Conservation (phyloP, 1,140 invertebrate species). For the Pseudachorutes palmiensis region DNA sequence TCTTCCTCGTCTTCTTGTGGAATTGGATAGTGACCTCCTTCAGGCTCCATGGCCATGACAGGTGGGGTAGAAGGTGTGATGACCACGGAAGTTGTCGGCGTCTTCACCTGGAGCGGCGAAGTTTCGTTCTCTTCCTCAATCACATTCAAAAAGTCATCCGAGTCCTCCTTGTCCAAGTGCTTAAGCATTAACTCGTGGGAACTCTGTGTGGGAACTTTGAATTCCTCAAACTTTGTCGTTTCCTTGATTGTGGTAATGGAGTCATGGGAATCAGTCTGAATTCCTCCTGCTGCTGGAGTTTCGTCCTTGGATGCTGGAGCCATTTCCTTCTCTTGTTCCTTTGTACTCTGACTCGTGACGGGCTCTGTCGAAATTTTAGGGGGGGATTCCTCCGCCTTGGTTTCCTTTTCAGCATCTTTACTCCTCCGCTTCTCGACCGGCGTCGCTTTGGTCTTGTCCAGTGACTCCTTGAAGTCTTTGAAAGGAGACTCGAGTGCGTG, state of each 20-base stretch:
- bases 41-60: constrained; percentile 9
- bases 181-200: constrained; percentile 12
- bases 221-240: not conserved
- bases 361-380: no score
- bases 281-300: not conserved
- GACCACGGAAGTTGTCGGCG: constrained; percentile 28
- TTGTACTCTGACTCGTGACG: no score
- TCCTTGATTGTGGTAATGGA: no score
- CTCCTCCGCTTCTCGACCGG: no score
- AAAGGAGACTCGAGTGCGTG: no score
- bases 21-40: constrained; percentile 5
- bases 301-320: not conserved
- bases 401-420: no score
- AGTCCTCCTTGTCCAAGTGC: constrained; percentile 8
- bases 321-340: no score
- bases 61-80: constrained; percentile 37
- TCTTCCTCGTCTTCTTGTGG: constrained; percentile 6
- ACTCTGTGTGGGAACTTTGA: constrained; percentile 16
- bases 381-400: no score
- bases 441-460: no score
- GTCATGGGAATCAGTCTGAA: not conserved
- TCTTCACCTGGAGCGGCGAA: not conserved
- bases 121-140: constrained; percentile 3
- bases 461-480: no score
- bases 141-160: not conserved